A percentile compares a stretch with the other conserved stretches of the same genome.
phyloP scores from a whole-genome alignment of 2,113 vertebrate genomes.

The Argyrosomus japonicus region DNA sequence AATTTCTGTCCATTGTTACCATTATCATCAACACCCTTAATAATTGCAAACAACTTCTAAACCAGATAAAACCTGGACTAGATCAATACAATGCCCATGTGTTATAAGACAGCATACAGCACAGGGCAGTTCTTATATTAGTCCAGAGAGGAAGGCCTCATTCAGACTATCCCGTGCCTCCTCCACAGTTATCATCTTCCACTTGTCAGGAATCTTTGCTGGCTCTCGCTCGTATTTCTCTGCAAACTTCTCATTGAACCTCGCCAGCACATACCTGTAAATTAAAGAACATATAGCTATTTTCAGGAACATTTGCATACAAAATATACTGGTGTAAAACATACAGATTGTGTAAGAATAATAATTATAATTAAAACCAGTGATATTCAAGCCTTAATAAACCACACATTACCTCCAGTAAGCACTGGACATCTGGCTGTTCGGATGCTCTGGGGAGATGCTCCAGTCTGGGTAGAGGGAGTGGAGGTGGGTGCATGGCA shows the following conservation, averaged over 20 bases:
- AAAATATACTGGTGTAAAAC: not conserved
- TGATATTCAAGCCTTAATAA: not conserved
- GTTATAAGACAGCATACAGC: not conserved
- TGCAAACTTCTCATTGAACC: constrained; percentile 76
- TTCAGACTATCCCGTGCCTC: constrained; percentile 74
- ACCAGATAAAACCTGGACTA: constrained; percentile 5
- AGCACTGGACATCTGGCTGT: constrained; percentile 39
- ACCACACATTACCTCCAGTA: constrained; percentile 79
- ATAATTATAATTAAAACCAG: not conserved
- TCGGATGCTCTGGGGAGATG: constrained; percentile 54
- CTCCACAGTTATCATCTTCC: constrained; percentile 70
- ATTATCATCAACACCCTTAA: not conserved
- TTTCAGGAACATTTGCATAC: not conserved
- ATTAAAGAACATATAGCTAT: not conserved
- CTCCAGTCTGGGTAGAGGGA: constrained; percentile 73
- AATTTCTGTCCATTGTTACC: not conserved
- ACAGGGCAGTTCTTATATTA: constrained; percentile 8
- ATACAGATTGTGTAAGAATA: not conserved
- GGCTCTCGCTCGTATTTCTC: constrained; percentile 58
- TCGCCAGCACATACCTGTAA: constrained; percentile 75
- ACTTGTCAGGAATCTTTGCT: constrained; percentile 69
- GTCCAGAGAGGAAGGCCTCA: constrained; percentile 40
- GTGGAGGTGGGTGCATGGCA: constrained; percentile 54
- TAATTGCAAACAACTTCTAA: not conserved
- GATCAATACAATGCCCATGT: not conserved